A percentile compares a stretch with the other conserved stretches of the same genome.
Conservation (phyloP, 1,140 invertebrate species). For the Drosophila elegans region DNA sequence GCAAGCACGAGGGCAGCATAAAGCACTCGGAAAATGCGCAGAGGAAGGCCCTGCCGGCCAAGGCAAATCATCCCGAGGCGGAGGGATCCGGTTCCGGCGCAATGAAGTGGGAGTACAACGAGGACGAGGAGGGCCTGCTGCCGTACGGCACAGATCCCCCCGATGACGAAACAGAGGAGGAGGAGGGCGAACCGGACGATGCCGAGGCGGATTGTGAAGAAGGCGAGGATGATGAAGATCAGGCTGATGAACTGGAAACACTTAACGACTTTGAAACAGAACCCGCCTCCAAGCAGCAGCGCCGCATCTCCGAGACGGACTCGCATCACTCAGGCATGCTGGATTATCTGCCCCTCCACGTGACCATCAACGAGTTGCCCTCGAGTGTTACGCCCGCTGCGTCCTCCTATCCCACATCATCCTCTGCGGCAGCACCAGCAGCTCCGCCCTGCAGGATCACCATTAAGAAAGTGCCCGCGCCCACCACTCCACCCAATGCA, state of each 20-base stretch:
- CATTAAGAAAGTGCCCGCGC: constrained; percentile 64
- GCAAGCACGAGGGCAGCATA: constrained; percentile 75
- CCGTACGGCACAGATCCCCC: constrained; percentile 30
- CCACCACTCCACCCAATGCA: constrained; percentile 18
- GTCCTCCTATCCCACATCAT: constrained; percentile 19
- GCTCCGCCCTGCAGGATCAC: constrained; percentile 64
- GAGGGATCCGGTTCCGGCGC: neutral
- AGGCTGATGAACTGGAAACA: neutral
- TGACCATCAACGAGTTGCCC: constrained; percentile 70
- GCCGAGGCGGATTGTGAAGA: constrained; percentile 14
- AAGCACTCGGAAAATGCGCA: constrained; percentile 72
- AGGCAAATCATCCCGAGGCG: constrained; percentile 15
- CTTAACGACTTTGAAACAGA: constrained; percentile 31
- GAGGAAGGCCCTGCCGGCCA: constrained; percentile 44
- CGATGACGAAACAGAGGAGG: constrained; percentile 36
- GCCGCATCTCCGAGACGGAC: constrained; percentile 59
- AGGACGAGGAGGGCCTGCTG: constrained; percentile 55
- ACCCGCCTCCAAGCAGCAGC: constrained; percentile 52
- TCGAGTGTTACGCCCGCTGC: constrained; percentile 5
- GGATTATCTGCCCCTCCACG: constrained; percentile 65
- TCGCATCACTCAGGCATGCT: constrained; percentile 71
- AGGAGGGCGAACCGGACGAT: constrained; percentile 26
- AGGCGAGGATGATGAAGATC: constrained; percentile 30
- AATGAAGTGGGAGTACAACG: constrained; percentile 70
- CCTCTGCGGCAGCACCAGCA: constrained; percentile 17